These are phyloP conservation scores for Phylloscopus trochilus DNA, from an alignment of 2,113 vertebrate genomes.

Conservation along the genomic window DNA sequence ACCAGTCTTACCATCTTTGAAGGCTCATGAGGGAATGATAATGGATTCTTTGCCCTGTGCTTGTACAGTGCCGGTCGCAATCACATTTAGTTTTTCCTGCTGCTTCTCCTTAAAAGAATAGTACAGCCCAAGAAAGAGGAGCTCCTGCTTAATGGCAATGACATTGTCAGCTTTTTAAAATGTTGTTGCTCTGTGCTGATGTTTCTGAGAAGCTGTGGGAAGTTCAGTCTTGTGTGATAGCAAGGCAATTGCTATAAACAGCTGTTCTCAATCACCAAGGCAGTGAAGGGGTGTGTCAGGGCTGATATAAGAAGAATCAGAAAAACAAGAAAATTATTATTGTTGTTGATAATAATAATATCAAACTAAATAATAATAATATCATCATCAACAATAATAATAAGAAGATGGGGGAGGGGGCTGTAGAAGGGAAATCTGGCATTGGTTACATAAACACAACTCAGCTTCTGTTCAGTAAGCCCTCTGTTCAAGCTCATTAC, in stretches of 20 bases:
- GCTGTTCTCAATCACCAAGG: neutral
- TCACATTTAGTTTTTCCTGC: neutral
- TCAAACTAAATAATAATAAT: too few relatives aligned
- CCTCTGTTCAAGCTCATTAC: neutral
- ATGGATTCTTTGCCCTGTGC: neutral
- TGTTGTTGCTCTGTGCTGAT: neutral
- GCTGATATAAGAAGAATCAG: slow-evolving; percentile 68
- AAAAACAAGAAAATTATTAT: neutral
- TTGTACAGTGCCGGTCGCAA: neutral
- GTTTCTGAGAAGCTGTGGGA: neutral
- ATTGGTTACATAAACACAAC: neutral
- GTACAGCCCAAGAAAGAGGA: rapidly evolving
- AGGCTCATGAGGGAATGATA: neutral
- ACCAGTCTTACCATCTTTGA: neutral
- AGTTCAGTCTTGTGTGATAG: neutral
- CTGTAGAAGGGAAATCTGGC: neutral
- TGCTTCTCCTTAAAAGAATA: neutral
- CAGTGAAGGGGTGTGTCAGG: neutral
- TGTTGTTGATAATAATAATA: neutral
- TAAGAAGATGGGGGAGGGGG: too few relatives aligned
- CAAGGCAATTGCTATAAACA: neutral
- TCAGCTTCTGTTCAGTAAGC: slow-evolving; percentile 46
- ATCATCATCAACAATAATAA: neutral
- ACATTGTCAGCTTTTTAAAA: neutral
- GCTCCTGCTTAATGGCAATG: neutral